These are phyloP conservation scores for Mongoloraphidia duomilia DNA, from an alignment of 2,888 invertebrate genomes.

Conservation along the genomic window DNA sequence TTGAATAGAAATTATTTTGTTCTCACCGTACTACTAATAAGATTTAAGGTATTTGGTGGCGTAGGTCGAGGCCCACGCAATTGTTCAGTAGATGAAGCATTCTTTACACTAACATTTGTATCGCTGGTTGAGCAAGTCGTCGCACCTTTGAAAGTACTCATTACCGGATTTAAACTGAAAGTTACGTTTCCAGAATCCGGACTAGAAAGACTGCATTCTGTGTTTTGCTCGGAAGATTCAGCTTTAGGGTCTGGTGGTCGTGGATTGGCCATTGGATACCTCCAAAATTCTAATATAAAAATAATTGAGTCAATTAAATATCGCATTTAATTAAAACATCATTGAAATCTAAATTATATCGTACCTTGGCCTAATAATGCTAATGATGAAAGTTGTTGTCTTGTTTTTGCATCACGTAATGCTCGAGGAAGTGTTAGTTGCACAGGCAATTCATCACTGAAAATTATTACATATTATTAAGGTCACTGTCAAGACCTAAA, in stretches of 20 bases:
- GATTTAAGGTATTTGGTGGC: constrained; percentile 69
- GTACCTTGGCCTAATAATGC: constrained; percentile 73
- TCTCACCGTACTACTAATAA: constrained; percentile 28
- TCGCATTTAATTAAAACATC: no score
- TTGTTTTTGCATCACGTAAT: constrained; percentile 73
- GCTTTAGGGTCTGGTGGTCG: constrained; percentile 28
- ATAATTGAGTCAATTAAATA: not conserved
- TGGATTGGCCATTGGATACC: constrained; percentile 63
- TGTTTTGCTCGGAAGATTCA: constrained; percentile 11
- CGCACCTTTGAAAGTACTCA: constrained; percentile 56
- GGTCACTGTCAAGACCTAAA: not conserved
- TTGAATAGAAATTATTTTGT: not conserved
- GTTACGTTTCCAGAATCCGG: constrained; percentile 51
- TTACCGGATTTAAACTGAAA: constrained; percentile 61
- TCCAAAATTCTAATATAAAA: constrained; percentile 19
- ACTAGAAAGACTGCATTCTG: constrained; percentile 31
- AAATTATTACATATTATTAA: constrained; percentile 19
- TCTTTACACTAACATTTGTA: constrained; percentile 2
- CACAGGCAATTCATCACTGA: constrained; percentile 83
- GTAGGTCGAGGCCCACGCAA: constrained; percentile 54
- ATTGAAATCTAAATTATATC: not conserved
- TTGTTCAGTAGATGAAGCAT: not conserved
- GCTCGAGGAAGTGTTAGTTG: constrained; percentile 74
- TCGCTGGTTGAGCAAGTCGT: constrained; percentile 37
- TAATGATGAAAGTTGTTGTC: constrained; percentile 79